Percentiles rank a stretch among this genome's conserved stretches.
These are phyloP conservation scores for Hipparchia semele DNA, from an alignment of 2,888 invertebrate species.

Conservation along the genomic window DNA sequence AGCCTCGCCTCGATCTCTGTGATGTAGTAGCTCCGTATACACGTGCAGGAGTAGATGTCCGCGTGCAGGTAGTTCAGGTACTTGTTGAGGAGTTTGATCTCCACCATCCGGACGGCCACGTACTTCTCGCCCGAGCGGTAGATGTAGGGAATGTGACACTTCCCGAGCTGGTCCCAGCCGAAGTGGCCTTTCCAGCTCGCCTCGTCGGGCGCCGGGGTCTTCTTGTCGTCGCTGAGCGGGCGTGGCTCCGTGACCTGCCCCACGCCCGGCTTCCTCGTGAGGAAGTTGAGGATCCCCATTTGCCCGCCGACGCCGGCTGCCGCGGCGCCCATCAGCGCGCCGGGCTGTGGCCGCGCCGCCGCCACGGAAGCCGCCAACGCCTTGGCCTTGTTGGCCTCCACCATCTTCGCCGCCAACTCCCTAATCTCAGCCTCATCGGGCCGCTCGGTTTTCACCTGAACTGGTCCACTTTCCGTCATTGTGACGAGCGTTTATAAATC, in stretches of 20 bases:
- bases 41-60: slow-evolving; percentile 95
- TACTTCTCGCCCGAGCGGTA: slow-evolving; percentile 92
- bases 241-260: slow-evolving; percentile 60
- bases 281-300: slow-evolving; percentile 85
- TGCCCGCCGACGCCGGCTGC: slow-evolving; percentile 71
- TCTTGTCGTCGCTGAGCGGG: slow-evolving; percentile 66
- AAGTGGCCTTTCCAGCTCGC: slow-evolving; percentile 92
- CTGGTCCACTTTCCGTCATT: slow-evolving; percentile 64
- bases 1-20: slow-evolving; percentile 95
- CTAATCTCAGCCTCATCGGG: slow-evolving; percentile 94
- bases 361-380: slow-evolving; percentile 76
- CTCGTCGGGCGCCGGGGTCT: slow-evolving; percentile 84
- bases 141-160: slow-evolving; percentile 94
- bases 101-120: slow-evolving; percentile 97
- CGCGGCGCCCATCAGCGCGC: slow-evolving; percentile 62
- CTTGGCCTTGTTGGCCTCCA: slow-evolving; percentile 90
- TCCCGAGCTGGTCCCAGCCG: slow-evolving; percentile 95
- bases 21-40: slow-evolving; percentile 96
- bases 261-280: slow-evolving; percentile 73
- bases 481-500: slow-evolving; percentile 41
- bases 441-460: slow-evolving; percentile 88
- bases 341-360: slow-evolving; percentile 77
- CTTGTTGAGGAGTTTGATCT: slow-evolving; percentile 94
- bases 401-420: slow-evolving; percentile 93
- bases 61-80: slow-evolving; percentile 94